Evolutionary conservation across 1,140 invertebrate species (phyloP), one percentile per base, ranked within the genome.

Genomic region (Cherax destructor): DNA sequence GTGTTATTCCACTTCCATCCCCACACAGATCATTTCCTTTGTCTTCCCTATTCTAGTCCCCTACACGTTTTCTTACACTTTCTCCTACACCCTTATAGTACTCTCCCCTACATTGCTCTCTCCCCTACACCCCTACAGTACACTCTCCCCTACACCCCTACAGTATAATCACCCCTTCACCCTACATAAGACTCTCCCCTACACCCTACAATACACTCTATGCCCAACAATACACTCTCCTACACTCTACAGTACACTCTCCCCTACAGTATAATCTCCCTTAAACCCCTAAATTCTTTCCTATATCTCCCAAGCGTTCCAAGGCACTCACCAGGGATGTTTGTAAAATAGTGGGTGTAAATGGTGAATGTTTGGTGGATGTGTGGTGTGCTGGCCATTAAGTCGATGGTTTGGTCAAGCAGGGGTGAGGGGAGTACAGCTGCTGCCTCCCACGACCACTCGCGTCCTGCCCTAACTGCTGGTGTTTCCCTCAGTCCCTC

Each of bases 291-390:
- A 41, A 0, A 41, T 41, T 41, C 30, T 41, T 41, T 2, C 30
- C 30, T 2, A 41, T 41, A 41, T 41, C 30, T 41, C 30, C 18
- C 59, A 24, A 18, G 18, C 59, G 30, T 41, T 24, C 52, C 59
- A 30, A n/a, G 16, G 59, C 81, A 83, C 61, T 83, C 56, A 83
- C 81, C 56, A 83, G 81, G 61, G 81, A 83, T 83, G 61, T 65
- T 83, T 18, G 69, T 61, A 69, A 83, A 69, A 83, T 83, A 61
- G 21, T 83, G 81, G 81, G 59, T 47, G 81, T 69, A 83, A 83
- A 83, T 83, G 81, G 81, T 3, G n/a, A 65, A 3, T 56, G 30
- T 49, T 56, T 59, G 16, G 81, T 9, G 52, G 21, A 4, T 56
- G 21, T 59, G 80, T 83, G 30, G 21, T 83, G 7, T 4, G 69